Evolutionary conservation across 2,888 invertebrate species (phyloP).

Genomic region (Megalurothrips usitatus): DNA sequence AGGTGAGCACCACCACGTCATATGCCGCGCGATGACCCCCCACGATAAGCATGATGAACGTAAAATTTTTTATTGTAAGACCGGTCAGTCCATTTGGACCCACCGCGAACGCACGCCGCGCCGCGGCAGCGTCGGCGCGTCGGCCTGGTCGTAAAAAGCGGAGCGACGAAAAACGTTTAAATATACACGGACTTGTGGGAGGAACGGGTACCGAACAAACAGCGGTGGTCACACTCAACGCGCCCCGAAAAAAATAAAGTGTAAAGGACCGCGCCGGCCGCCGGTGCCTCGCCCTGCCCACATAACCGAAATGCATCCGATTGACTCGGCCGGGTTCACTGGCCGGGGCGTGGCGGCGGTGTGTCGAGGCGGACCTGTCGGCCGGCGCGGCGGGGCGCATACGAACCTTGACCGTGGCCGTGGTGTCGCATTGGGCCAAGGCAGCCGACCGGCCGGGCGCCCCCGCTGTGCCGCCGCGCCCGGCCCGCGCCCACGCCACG

Average conservation of each 20-base stretch:
- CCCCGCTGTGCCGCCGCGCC: constrained; percentile 5
- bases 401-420: constrained; percentile 14
- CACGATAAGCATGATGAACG: not conserved
- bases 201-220: too few relatives aligned
- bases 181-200: too few relatives aligned
- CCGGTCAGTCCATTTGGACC: too few relatives aligned
- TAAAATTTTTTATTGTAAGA: not conserved
- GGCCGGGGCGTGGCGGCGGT: not conserved
- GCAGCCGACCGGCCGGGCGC: constrained; percentile 37
- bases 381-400: not conserved
- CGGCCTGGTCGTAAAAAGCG: not conserved
- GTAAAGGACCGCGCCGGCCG: not conserved
- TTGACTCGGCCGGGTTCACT: constrained; percentile 6
- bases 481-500: not conserved
- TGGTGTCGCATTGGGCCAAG: constrained; percentile 20
- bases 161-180: not conserved
- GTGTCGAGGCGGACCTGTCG: not conserved
- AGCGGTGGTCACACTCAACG: not conserved
- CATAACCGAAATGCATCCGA: constrained; percentile 13
- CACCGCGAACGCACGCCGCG: too few relatives aligned
- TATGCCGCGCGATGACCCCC: constrained; percentile 20
- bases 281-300: too few relatives aligned
- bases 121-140: too few relatives aligned
- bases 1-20: constrained; percentile 60
- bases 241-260: too few relatives aligned